Evolutionary conservation across 2,113 vertebrate species (phyloP), one percentile per base, ranked within the genome.

Genomic region (Triplophysa siluroides): DNA sequence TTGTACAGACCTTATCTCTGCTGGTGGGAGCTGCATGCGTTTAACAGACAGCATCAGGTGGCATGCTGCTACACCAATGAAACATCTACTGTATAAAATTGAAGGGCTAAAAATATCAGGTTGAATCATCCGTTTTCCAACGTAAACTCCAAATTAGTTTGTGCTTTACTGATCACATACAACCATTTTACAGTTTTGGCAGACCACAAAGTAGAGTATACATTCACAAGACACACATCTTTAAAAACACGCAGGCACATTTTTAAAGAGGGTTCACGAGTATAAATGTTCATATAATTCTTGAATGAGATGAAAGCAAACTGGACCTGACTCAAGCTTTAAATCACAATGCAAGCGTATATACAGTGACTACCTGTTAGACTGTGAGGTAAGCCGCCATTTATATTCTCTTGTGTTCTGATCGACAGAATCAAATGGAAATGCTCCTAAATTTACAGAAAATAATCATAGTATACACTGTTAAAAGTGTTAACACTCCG

Each of bases 41-140:
- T 85, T 76, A 83, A 77, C 71, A 78, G 62, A 78, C 72, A 41
- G 50, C 76, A 73, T 81, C 80, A 82, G 62, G 82, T 82, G 82
- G 71, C 68, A 63, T 58, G 60, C 68, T 71, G 74, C 56, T 81
- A 78, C 64, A 72, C 66, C 66, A 29, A 56, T 19, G 60, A 84
- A 74, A 84, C 50, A 56, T 72, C 64, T 64, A 68, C 61, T 26
- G 43, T 61, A 18, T 72, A 33, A 16, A 65, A 67, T 23, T 16
- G 0, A 33, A 21, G 26, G 60, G 52, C 41, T 41, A 63, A 24
- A 29, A 45, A 58, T 63, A 61, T 38, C 0, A 18, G 6, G 21
- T 69, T 67, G 29, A 19, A 14, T 73, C 13, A 21, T 61, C 54
- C 6, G 12, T 62, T 70, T 70, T 26, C 29, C 26, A 58, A 58